Percentiles rank a stretch among this genome's conserved stretches.
Conservation (phyloP, 2,797 vertebrate genomes). For the Tenualosa thibaudeaui region DNA sequence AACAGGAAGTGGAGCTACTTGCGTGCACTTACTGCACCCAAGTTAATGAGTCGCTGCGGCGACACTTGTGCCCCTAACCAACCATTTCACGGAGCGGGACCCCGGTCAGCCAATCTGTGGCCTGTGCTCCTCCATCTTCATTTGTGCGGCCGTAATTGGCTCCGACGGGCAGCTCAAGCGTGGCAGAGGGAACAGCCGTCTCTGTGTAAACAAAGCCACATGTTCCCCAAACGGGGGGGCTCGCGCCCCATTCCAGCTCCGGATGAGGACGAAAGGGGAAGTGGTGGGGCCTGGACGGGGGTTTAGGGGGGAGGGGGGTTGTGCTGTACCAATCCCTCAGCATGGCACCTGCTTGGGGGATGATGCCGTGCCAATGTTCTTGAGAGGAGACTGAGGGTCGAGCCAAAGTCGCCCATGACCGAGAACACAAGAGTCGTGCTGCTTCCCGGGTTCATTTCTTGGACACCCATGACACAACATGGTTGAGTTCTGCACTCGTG, state of each 20-base stretch:
- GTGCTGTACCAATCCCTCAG: not conserved
- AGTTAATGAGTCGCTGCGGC: conserved; percentile 17
- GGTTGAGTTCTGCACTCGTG: not conserved
- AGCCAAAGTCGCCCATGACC: not conserved
- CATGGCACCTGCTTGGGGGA: not conserved
- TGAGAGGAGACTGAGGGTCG: not conserved
- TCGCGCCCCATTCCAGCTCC: not conserved
- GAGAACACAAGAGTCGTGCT: not conserved
- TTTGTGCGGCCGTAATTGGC: conserved; percentile 8
- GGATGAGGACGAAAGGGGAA: not conserved
- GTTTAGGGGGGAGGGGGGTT: not conserved
- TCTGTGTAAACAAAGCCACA: conserved; percentile 23
- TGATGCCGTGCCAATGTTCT: not conserved
- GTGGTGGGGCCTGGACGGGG: not conserved
- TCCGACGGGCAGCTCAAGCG: not conserved
- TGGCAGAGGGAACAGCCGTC: conserved; percentile 22
- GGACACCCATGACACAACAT: not conserved
- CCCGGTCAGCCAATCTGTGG: not conserved
- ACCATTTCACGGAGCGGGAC: not conserved
- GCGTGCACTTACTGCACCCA: too few species aligned
- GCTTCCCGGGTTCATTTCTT: not conserved
- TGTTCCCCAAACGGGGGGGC: conserved; percentile 12
- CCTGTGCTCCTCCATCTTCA: conserved; percentile 11
- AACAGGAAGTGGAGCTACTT: not conserved
- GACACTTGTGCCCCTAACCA: conserved; percentile 12